These are phyloP conservation scores for Denticeps clupeoides DNA, from an alignment of 2,797 vertebrate genomes.

Conservation along the genomic window DNA sequence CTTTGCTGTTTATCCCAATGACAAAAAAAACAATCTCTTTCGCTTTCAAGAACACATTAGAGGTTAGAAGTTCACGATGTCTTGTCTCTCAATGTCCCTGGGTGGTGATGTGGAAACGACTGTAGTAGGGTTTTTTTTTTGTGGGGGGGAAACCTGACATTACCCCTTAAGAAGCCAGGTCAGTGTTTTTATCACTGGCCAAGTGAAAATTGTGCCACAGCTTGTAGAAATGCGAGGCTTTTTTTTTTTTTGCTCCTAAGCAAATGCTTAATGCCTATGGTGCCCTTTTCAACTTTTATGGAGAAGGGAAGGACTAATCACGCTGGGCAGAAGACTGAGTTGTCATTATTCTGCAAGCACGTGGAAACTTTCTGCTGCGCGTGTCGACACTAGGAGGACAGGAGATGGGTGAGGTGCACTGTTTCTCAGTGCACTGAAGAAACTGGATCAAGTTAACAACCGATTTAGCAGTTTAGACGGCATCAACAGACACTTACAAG, in stretches of 20 bases:
- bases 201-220: slow-evolving; percentile 29
- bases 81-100: too few relatives aligned
- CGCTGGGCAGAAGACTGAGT: slow-evolving; percentile 22
- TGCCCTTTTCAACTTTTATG: slow-evolving; percentile 32
- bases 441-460: slow-evolving; percentile 8
- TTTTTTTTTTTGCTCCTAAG: slow-evolving; percentile 29
- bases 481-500: slow-evolving; percentile 26
- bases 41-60: too few relatives aligned
- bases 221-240: slow-evolving; percentile 29
- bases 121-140: slow-evolving; percentile 14
- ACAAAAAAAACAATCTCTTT: too few relatives aligned
- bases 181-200: slow-evolving; percentile 39
- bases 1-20: too few relatives aligned
- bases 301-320: slow-evolving; percentile 28
- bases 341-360: slow-evolving; percentile 25
- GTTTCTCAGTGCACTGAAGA: not conserved
- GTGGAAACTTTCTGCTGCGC: slow-evolving; percentile 21
- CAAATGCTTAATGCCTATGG: slow-evolving; percentile 25
- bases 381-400: slow-evolving; percentile 18
- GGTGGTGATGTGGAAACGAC: too few relatives aligned
- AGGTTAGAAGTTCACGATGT: too few relatives aligned
- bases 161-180: slow-evolving; percentile 32
- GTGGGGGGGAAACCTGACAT: not conserved
- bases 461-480: not conserved
- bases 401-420: slow-evolving; percentile 14